A percentile compares a stretch with the other conserved stretches of the same genome.
These are phyloP conservation scores for Agriopis marginaria DNA, from an alignment of 2,888 invertebrate genomes.

Conservation along the genomic window DNA sequence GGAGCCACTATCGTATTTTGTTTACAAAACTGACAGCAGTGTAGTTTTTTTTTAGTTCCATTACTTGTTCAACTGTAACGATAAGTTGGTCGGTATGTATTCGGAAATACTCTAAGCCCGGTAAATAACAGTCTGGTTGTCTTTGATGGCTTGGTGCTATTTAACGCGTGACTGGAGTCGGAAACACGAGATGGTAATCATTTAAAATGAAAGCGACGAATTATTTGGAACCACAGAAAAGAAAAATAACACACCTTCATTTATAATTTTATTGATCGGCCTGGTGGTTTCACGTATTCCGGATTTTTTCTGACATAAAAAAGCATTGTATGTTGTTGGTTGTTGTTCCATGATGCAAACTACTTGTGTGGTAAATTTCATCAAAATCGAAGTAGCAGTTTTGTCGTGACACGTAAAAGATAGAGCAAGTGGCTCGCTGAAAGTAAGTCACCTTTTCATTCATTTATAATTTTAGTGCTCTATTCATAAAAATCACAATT, in stretches of 20 bases:
- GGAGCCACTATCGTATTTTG: constrained; percentile 1
- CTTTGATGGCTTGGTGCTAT: constrained; percentile 52
- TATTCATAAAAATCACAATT: too few relatives aligned
- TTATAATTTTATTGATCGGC: background rate
- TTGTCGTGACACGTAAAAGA: too few relatives aligned
- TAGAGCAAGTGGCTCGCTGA: too few relatives aligned
- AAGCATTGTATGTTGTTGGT: too few relatives aligned
- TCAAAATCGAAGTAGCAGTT: too few relatives aligned
- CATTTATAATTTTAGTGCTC: too few relatives aligned
- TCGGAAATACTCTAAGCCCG: constrained; percentile 70
- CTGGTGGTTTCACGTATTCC: too few relatives aligned
- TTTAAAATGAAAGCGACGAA: constrained; percentile 19
- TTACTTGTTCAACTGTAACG: background rate
- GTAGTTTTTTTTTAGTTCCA: background rate
- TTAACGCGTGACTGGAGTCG: constrained; percentile 38
- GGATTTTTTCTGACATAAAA: too few relatives aligned
- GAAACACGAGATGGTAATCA: constrained; percentile 38
- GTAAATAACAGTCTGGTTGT: constrained; percentile 46
- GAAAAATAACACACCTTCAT: background rate
- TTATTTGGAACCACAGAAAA: constrained; percentile 7
- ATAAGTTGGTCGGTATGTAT: constrained; percentile 33
- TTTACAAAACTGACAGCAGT: background rate
- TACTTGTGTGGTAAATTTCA: too few relatives aligned
- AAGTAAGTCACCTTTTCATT: too few relatives aligned
- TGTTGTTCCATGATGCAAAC: too few relatives aligned